These are phyloP conservation scores for Oxygymnocypris stewartii DNA, from an alignment of 2,113 vertebrate species.

Conservation along the genomic window DNA sequence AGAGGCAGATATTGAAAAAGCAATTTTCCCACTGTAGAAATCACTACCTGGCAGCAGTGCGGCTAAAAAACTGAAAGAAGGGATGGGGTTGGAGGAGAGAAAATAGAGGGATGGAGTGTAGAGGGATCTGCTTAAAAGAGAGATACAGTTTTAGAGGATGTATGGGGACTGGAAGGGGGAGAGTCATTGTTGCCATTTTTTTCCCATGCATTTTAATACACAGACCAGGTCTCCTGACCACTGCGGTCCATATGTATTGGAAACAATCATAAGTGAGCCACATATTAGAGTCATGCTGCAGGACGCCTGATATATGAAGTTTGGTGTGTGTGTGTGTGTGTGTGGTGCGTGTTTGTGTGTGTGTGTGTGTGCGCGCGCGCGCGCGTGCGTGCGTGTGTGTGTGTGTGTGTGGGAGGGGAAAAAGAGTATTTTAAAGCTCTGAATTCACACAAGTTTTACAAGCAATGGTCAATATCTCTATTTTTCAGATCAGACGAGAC, in stretches of 20 bases:
- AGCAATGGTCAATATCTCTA: slow-evolving; percentile 1
- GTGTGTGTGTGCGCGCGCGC: no score
- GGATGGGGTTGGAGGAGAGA: slow-evolving; percentile 25
- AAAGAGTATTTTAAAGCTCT: neutral
- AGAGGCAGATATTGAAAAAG: slow-evolving; percentile 79
- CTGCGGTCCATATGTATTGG: slow-evolving; percentile 75
- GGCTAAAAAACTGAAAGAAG: slow-evolving; percentile 69
- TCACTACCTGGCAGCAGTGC: slow-evolving; percentile 80
- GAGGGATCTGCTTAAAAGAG: slow-evolving; percentile 58
- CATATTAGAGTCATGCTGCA: slow-evolving; percentile 67
- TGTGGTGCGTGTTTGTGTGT: no score
- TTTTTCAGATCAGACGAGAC: neutral
- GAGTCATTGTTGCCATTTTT: slow-evolving; percentile 76
- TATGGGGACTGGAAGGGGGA: slow-evolving; percentile 54
- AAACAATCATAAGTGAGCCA: slow-evolving; percentile 67
- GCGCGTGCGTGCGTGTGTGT: no score
- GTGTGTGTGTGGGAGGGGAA: no score
- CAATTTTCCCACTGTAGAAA: slow-evolving; percentile 80
- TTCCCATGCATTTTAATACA: slow-evolving; percentile 78
- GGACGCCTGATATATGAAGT: slow-evolving; percentile 60
- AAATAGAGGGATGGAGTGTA: slow-evolving; percentile 44
- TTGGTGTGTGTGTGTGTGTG: slow-evolving; percentile 11
- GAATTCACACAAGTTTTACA: slow-evolving; percentile 10
- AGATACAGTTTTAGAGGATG: slow-evolving; percentile 52
- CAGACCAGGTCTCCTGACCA: slow-evolving; percentile 66